Evolutionary conservation across 2,113 vertebrate genomes (phyloP).

Genomic region (Oreotragus oreotragus): DNA sequence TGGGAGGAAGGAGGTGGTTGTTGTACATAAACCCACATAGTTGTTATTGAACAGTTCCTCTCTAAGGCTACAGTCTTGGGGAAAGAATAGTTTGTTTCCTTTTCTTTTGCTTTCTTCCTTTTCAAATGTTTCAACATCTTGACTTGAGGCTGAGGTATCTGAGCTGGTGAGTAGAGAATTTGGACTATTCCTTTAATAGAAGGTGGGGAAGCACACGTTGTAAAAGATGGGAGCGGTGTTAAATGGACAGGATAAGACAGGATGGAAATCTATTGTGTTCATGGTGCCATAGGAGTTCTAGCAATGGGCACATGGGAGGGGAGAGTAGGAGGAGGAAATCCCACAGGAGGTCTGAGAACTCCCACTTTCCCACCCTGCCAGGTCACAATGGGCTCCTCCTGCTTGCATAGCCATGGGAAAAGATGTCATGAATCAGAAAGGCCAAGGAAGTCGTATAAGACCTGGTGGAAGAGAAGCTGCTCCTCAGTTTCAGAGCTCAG

Average conservation of each 20-base stretch:
- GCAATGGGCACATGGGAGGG: neutral
- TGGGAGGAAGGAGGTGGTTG: neutral
- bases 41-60: neutral
- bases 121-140: constrained; percentile 9
- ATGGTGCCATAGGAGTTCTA: neutral
- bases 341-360: neutral
- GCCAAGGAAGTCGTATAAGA: neutral
- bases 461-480: neutral
- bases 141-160: neutral
- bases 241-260: neutral
- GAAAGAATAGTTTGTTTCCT: constrained; percentile 8
- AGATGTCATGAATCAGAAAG: neutral
- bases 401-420: neutral
- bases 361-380: neutral
- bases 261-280: neutral
- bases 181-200: neutral
- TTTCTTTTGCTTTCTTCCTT: constrained; percentile 34
- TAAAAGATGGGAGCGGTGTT: neutral
- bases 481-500: neutral
- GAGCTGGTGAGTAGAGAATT: neutral
- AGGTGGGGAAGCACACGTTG: neutral
- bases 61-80: neutral
- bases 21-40: neutral
- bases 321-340: neutral
- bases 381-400: neutral